These are phyloP conservation scores for Zaprionus africanus DNA, from an alignment of 1,140 invertebrate genomes.

Conservation along the genomic window DNA sequence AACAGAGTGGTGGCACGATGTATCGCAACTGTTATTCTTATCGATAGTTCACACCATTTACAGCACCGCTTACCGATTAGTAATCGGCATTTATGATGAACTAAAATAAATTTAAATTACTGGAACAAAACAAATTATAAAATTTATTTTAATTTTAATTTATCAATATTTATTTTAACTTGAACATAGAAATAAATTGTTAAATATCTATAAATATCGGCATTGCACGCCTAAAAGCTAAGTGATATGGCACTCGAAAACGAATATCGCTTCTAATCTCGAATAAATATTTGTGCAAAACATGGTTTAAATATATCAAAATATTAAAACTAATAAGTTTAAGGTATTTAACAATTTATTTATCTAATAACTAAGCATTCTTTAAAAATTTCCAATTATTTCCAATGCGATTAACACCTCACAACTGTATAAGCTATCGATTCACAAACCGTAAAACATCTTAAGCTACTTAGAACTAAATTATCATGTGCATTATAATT, in stretches of 20 bases:
- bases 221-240: background rate
- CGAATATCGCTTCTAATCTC: background rate
- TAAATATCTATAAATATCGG: background rate
- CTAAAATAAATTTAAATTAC: background rate
- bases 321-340: background rate
- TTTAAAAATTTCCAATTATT: background rate
- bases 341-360: no score
- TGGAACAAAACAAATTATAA: background rate
- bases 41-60: slow-evolving; percentile 1
- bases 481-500: no score
- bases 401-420: background rate
- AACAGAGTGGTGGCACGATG: slow-evolving; percentile 6
- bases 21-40: slow-evolving; percentile 4
- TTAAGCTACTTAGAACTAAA: no score
- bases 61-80: background rate
- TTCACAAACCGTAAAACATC: background rate
- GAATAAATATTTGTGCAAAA: background rate
- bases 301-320: background rate
- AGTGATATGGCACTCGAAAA: background rate
- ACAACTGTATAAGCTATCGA: background rate
- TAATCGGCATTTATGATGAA: background rate
- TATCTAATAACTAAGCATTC: no score
- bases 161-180: background rate
- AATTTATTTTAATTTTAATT: background rate
- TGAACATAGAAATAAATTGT: background rate